A percentile compares a stretch with the other conserved stretches of the same genome.
Evolutionary conservation across 92 coral and sea anemone species (phyloP).

Genomic region (Micromussa lordhowensis): DNA sequence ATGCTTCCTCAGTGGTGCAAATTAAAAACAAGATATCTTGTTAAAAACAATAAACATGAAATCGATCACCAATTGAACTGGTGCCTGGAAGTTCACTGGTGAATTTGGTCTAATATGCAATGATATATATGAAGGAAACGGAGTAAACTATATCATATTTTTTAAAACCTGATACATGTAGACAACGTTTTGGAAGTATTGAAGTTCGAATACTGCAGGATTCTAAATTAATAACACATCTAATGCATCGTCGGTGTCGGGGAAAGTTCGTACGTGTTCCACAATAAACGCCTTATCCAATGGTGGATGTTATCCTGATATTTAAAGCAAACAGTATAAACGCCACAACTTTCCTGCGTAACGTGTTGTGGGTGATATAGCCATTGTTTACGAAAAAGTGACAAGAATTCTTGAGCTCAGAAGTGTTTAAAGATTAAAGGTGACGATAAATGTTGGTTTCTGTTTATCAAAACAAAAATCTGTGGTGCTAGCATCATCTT

Average conservation of each 20-base stretch:
- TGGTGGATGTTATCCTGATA: neutral
- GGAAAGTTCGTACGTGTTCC: neutral
- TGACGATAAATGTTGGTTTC: neutral
- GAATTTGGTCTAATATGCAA: neutral
- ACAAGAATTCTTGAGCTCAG: neutral
- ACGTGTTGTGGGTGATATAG: neutral
- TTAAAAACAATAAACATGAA: too few species aligned
- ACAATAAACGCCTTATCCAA: neutral
- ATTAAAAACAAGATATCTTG: neutral
- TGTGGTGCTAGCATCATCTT: neutral
- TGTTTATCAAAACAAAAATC: neutral
- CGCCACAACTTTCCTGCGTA: neutral
- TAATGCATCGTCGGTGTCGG: neutral
- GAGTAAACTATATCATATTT: too few species aligned
- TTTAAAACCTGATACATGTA: neutral
- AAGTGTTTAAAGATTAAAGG: neutral
- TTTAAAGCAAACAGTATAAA: neutral
- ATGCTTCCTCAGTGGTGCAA: neutral
- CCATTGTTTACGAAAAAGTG: neutral
- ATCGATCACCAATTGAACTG: neutral
- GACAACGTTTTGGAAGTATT: neutral
- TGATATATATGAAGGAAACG: neutral
- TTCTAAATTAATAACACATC: neutral
- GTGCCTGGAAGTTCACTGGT: neutral
- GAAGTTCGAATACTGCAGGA: neutral